Conservation (phyloP, 2,888 invertebrate species). For the Augiades crinisus region DNA sequence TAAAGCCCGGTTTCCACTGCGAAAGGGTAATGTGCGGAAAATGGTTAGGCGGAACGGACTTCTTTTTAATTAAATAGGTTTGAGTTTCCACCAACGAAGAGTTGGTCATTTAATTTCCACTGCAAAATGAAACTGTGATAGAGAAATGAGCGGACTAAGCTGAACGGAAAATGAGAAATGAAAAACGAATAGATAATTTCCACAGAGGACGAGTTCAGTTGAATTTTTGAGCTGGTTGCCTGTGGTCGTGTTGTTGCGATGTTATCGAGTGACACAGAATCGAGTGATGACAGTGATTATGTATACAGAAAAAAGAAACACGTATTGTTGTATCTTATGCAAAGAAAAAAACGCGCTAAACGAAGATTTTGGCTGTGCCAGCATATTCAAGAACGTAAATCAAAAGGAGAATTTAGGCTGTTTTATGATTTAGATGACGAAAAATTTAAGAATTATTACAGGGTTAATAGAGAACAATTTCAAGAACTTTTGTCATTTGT, state of each 20-base stretch:
- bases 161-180: constrained; percentile 9
- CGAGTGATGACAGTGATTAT: no score
- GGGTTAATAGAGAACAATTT: constrained; percentile 8
- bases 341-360: no score
- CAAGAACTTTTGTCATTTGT: constrained; percentile 4
- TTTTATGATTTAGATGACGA: constrained; percentile 2
- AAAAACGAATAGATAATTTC: neutral
- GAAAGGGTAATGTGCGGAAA: constrained; percentile 2
- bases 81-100: constrained; percentile 11
- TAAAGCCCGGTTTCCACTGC: constrained; percentile 2
- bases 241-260: no score
- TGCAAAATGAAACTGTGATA: constrained; percentile 1
- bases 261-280: no score
- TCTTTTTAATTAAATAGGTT: constrained; percentile 15
- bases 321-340: no score
- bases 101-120: constrained; percentile 7
- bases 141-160: constrained; percentile 1
- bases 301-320: no score
- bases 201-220: constrained; percentile 1
- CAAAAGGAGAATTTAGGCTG: neutral
- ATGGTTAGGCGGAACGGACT: constrained; percentile 8
- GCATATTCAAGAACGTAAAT: no score
- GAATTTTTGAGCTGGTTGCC: no score
- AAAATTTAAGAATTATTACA: constrained; percentile 7
- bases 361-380: no score